A percentile compares a stretch with the other conserved stretches of the same genome.
Evolutionary conservation across 2,113 vertebrate genomes (phyloP).

Genomic region (Etheostoma spectabile): DNA sequence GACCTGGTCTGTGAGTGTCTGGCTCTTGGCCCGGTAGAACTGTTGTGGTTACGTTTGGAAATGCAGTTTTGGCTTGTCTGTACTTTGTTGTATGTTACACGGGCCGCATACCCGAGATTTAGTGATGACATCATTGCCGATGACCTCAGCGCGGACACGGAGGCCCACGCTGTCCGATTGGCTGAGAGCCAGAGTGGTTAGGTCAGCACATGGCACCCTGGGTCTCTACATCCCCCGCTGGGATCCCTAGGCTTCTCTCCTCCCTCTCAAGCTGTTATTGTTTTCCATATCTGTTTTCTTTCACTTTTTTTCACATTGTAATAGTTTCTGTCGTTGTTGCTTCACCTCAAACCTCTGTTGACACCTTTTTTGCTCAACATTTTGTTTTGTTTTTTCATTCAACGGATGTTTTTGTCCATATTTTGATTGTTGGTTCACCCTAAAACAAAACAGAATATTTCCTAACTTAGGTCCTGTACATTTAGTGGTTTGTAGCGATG

Average conservation of each 20-base stretch:
- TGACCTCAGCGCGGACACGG: slow-evolving; percentile 80
- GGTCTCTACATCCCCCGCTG: slow-evolving; percentile 63
- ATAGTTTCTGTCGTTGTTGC: slow-evolving; percentile 40
- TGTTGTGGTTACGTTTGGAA: slow-evolving; percentile 95
- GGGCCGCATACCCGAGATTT: slow-evolving; percentile 88
- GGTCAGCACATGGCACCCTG: slow-evolving; percentile 89
- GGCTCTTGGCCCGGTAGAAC: slow-evolving; percentile 88
- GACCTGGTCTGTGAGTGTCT: slow-evolving; percentile 87
- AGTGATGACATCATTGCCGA: slow-evolving; percentile 93
- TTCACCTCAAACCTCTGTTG: slow-evolving; percentile 37
- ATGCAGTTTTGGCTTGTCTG: slow-evolving; percentile 73
- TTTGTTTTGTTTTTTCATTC: background rate
- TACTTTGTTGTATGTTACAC: slow-evolving; percentile 76
- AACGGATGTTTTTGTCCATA: background rate
- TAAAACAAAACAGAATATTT: background rate
- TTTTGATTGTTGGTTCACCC: background rate
- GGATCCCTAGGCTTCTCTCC: slow-evolving; percentile 50
- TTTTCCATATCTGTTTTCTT: slow-evolving; percentile 36
- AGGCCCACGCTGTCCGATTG: slow-evolving; percentile 69
- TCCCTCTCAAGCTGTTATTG: slow-evolving; percentile 50
- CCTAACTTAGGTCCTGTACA: background rate
- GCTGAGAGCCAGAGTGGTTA: slow-evolving; percentile 86
- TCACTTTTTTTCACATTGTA: slow-evolving; percentile 21
- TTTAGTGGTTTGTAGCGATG: background rate
- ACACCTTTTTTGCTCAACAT: slow-evolving; percentile 1